Evolutionary conservation across 2,113 vertebrate genomes (phyloP).

Genomic region (Dunckerocampus dactyliophorus): DNA sequence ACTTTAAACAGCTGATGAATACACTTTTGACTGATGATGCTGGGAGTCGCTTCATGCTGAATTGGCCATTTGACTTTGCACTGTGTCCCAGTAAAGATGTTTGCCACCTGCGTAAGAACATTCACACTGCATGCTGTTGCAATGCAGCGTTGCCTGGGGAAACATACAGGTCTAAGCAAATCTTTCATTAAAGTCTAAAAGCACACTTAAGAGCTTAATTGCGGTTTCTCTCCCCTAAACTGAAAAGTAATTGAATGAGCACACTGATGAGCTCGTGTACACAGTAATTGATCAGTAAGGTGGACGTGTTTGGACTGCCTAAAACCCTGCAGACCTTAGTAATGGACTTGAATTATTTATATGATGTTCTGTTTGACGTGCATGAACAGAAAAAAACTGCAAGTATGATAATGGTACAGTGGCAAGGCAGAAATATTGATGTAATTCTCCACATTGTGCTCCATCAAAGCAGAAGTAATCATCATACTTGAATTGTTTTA

Average conservation of each 20-base stretch:
- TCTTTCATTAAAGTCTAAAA: constrained; percentile 3
- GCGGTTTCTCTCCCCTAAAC: neutral
- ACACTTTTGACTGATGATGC: neutral
- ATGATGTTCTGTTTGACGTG: neutral
- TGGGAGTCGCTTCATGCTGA: constrained; percentile 5
- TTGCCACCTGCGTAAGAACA: neutral
- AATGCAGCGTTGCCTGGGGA: neutral
- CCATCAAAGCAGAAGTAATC: neutral
- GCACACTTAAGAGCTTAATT: constrained; percentile 8
- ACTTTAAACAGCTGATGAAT: constrained; percentile 6
- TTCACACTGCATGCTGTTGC: neutral
- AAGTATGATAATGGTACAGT: neutral
- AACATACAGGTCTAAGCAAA: neutral
- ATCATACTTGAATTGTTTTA: neutral
- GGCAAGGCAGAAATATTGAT: neutral
- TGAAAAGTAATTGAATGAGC: constrained; percentile 17
- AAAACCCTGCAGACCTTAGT: neutral
- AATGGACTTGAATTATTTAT: constrained; percentile 28
- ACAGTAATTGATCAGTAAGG: neutral
- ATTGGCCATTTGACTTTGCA: neutral
- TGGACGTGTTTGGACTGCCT: neutral
- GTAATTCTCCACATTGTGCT: neutral
- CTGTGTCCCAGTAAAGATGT: neutral
- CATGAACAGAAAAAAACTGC: neutral
- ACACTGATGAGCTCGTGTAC: constrained; percentile 3